A percentile compares a stretch with the other conserved stretches of the same genome.
Conservation (phyloP, 2,888 invertebrate species). For the Macaria notata region DNA sequence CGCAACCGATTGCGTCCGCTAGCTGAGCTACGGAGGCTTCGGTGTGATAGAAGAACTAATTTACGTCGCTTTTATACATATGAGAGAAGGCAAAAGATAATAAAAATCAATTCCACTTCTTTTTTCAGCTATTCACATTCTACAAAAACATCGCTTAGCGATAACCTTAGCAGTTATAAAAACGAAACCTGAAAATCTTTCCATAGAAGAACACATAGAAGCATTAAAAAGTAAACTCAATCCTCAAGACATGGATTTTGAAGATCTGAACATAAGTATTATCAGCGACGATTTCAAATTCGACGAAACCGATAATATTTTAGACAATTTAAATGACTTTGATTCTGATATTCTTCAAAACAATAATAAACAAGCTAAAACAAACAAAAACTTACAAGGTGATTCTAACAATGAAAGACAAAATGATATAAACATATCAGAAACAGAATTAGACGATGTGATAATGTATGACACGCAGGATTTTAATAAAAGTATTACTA, state of each 20-base stretch:
- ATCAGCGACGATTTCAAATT: conserved; percentile 57
- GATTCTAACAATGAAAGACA: no score
- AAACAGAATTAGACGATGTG: conserved; percentile 9
- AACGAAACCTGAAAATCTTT: conserved; percentile 48
- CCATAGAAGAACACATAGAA: conserved; percentile 44
- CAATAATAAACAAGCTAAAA: no score
- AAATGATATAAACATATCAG: not conserved
- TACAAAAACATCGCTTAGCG: conserved; percentile 52
- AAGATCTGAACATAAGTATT: conserved; percentile 41
- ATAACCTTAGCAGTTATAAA: conserved; percentile 53
- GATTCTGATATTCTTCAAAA: no score
- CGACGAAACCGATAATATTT: conserved; percentile 30
- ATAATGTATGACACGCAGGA: conserved; percentile 9
- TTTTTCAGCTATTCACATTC: conserved; percentile 50
- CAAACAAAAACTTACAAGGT: no score
- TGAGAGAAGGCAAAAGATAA: no score
- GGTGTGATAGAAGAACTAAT: no score
- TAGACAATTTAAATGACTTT: conserved; percentile 22
- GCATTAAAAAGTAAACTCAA: conserved; percentile 43
- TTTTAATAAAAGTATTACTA: conserved; percentile 13
- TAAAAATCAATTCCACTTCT: not conserved
- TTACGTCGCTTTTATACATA: no score
- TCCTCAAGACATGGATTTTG: conserved; percentile 33
- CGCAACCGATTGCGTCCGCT: no score
- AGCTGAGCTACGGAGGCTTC: no score